Evolutionary conservation across 2,888 invertebrate species (phyloP).

Genomic region (Hemistola chrysoprasaria): DNA sequence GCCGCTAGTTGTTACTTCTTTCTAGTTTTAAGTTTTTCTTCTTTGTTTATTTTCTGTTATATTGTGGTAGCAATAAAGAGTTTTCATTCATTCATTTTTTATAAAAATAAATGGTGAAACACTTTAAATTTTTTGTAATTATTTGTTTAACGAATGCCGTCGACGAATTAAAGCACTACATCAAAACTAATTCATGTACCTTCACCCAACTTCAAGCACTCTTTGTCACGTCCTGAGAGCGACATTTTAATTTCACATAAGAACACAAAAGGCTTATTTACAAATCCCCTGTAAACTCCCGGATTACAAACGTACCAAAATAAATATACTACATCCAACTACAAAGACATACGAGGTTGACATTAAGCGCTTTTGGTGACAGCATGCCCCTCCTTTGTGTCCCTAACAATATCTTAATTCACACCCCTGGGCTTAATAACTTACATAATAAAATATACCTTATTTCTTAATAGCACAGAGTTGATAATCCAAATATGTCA

Average conservation of each 20-base stretch:
- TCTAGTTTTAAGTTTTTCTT: too few relatives aligned
- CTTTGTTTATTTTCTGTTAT: too few relatives aligned
- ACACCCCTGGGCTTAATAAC: slow-evolving; percentile 66
- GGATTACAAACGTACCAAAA: slow-evolving; percentile 35
- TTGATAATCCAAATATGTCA: slow-evolving; percentile 25
- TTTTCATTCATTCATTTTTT: too few relatives aligned
- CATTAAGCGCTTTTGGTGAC: slow-evolving; percentile 66
- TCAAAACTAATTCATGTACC: slow-evolving; percentile 8
- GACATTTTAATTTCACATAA: slow-evolving; percentile 19
- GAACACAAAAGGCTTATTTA: slow-evolving; percentile 19
- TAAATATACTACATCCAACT: slow-evolving; percentile 55
- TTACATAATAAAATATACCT: slow-evolving; percentile 30
- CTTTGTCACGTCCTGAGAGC: slow-evolving; percentile 15
- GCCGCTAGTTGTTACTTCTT: too few relatives aligned
- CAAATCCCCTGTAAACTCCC: slow-evolving; percentile 19
- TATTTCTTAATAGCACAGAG: slow-evolving; percentile 23
- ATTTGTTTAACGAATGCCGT: too few relatives aligned
- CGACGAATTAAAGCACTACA: neutral
- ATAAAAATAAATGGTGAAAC: too few relatives aligned
- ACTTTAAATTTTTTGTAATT: too few relatives aligned
- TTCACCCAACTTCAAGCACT: too few relatives aligned
- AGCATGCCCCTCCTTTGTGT: slow-evolving; percentile 50
- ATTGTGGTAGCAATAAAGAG: too few relatives aligned
- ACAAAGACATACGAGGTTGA: slow-evolving; percentile 70
- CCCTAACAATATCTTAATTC: slow-evolving; percentile 76